Percentiles rank a stretch among this genome's conserved stretches.
Conservation (phyloP, 92 coral and sea anemone genomes). For the Porites cylindrica region DNA sequence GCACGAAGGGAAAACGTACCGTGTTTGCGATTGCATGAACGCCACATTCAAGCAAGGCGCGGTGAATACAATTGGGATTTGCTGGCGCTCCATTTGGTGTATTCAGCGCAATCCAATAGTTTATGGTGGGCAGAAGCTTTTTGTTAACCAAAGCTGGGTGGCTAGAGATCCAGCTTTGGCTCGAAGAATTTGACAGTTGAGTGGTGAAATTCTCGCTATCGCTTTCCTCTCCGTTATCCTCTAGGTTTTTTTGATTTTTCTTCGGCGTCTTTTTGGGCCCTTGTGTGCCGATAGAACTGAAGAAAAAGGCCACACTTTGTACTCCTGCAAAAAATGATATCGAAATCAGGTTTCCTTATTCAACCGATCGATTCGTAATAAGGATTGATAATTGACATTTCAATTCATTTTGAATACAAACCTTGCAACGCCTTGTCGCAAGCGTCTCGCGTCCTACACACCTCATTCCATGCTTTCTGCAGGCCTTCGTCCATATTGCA, state of each 20-base stretch:
- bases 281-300: constrained; percentile 41
- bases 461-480: constrained; percentile 24
- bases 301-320: constrained; percentile 36
- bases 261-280: constrained; percentile 14
- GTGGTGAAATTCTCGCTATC: neutral
- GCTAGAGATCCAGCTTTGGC: constrained; percentile 27
- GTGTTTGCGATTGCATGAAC: constrained; percentile 10
- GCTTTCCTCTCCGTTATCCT: constrained; percentile 32
- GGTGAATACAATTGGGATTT: constrained; percentile 1
- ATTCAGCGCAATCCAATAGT: constrained; percentile 1
- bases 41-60: neutral
- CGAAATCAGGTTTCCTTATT: too few relatives aligned
- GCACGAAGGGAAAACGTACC: neutral
- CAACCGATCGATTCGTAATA: too few relatives aligned
- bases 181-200: constrained; percentile 19
- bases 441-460: neutral
- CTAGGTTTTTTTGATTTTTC: neutral
- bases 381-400: too few relatives aligned
- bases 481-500: neutral
- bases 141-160: constrained; percentile 19
- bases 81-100: constrained; percentile 12
- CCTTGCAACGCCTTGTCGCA: too few relatives aligned
- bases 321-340: constrained; percentile 15
- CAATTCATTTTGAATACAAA: too few relatives aligned
- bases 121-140: neutral